Base-by-base conservation (phyloP, 2,797 vertebrate species). In the Limnodromus scolopaceus region DNA sequence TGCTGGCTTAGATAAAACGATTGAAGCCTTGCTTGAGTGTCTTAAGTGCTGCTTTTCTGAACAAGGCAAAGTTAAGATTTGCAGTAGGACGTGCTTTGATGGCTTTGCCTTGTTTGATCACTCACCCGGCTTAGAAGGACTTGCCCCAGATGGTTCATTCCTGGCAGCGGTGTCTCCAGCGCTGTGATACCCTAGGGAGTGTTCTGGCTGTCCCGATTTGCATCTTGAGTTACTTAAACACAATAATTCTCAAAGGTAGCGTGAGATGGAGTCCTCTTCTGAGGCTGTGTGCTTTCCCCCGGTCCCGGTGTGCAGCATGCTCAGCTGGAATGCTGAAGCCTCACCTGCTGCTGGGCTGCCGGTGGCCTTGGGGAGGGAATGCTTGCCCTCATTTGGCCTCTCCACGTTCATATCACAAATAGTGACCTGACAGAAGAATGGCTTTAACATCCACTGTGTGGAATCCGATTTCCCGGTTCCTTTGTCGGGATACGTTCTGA, bases 401-500 rank as follows among this genome's bases (percentile, higher is more conserved):
- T 30, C 28, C 28, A 7, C 0, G 0, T 54, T 65, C 23, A 1
- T n/a, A 14, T 39, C 53, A 28, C 23, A n/a, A 38, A 34, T 43
- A 7, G 28, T 55, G 71, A 32, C 34, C 6, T 48, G 36, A 10
- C 20, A 38, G 65, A 43, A 55, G 51, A 72, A 16, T 46, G 28
- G 54, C 45, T 91, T 11, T 46, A 15, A 13, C 17, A 7, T 8
- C 41, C 22, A 3, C 60, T 41, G 55, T 0, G 0, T 38, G 55
- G 81, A 49, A 34, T 66, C 22, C 0, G 1, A 14, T 41, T 28
- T 54, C 55, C 46, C 65, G 9, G 16, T 36, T 81, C 53, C 34
- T 71, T 41, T 84, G 57, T 41, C 1, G 0, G 36, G 28, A 2
- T 5, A 10, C 6, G 0, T 38, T 63, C 41, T 49, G 39, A 30